A percentile compares a stretch with the other conserved stretches of the same genome.
phyloP scores from a whole-genome alignment of 2,797 vertebrate genomes.

The Loris lydekkerianus region DNA sequence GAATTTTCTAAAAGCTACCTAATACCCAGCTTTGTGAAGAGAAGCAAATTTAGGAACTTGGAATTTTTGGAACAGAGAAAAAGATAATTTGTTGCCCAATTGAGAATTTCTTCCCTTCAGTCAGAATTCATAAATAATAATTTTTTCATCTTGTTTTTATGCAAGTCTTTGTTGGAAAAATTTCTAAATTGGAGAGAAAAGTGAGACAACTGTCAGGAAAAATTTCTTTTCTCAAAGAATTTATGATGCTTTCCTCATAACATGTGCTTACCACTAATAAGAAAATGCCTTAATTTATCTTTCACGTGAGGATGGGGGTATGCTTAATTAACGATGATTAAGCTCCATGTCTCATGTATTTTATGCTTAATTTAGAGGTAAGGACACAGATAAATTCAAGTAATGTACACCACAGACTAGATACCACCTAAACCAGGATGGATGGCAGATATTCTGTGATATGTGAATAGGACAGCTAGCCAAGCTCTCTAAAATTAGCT shows the following conservation, averaged over 20 bases:
- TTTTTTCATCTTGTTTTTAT: neutral
- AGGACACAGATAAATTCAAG: neutral
- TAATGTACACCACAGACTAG: neutral
- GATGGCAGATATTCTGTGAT: neutral
- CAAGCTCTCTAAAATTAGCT: constrained; percentile 1
- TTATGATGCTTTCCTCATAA: neutral
- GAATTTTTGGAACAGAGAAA: constrained; percentile 21
- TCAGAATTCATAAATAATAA: constrained; percentile 18
- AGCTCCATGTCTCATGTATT: neutral
- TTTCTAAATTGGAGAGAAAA: constrained; percentile 38
- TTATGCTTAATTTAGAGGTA: neutral
- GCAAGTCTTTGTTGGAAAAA: neutral
- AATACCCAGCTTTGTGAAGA: neutral
- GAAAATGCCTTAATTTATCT: neutral
- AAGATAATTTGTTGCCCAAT: neutral
- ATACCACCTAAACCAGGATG: too few relatives aligned
- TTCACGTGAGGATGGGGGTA: neutral
- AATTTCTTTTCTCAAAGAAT: constrained; percentile 32
- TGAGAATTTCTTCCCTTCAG: neutral
- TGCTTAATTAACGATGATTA: constrained; percentile 14
- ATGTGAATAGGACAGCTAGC: neutral
- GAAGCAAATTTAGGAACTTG: constrained; percentile 2
- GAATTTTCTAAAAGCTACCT: neutral
- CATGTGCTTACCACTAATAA: neutral
- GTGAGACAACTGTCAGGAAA: constrained; percentile 37